A percentile compares a stretch with the other conserved stretches of the same genome.
These are phyloP conservation scores for Strix aluco DNA, from an alignment of 2,113 vertebrate species.

Conservation along the genomic window DNA sequence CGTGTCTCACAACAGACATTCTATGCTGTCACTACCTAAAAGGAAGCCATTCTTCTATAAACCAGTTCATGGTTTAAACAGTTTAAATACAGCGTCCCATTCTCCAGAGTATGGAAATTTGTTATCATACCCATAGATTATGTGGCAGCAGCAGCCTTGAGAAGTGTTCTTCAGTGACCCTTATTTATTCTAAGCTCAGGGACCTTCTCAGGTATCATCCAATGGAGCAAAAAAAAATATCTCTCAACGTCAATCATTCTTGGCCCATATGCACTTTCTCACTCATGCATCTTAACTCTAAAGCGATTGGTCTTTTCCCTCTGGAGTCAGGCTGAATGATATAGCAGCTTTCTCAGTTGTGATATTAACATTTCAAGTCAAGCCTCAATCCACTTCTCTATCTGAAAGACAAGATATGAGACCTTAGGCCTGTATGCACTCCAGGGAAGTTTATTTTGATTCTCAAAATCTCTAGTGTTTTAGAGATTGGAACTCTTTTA, in stretches of 20 bases:
- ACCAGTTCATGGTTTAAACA: not conserved
- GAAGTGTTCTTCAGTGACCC: not conserved
- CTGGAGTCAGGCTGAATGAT: not conserved
- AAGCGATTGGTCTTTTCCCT: slow-evolving; percentile 37
- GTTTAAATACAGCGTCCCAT: not conserved
- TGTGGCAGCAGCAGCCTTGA: slow-evolving; percentile 11
- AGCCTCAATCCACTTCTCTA: not conserved
- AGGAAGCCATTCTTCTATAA: not conserved
- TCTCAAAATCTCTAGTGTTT: not conserved
- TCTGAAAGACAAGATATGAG: not conserved
- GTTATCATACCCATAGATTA: slow-evolving; percentile 1
- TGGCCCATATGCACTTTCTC: slow-evolving; percentile 25
- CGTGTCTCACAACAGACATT: not conserved
- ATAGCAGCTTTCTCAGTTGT: slow-evolving; percentile 23
- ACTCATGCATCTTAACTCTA: slow-evolving; percentile 29
- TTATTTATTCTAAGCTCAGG: slow-evolving; percentile 43
- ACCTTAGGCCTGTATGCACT: not conserved
- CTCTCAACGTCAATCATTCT: slow-evolving; percentile 31
- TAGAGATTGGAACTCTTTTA: not conserved
- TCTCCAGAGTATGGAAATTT: not conserved
- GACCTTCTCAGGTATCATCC: slow-evolving; percentile 29
- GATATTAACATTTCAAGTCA: slow-evolving; percentile 30
- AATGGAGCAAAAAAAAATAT: not conserved
- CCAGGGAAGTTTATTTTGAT: not conserved
- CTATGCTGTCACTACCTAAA: not conserved